These are phyloP conservation scores for Delichon dasypus DNA, from an alignment of 2,797 vertebrate genomes.

Conservation along the genomic window DNA sequence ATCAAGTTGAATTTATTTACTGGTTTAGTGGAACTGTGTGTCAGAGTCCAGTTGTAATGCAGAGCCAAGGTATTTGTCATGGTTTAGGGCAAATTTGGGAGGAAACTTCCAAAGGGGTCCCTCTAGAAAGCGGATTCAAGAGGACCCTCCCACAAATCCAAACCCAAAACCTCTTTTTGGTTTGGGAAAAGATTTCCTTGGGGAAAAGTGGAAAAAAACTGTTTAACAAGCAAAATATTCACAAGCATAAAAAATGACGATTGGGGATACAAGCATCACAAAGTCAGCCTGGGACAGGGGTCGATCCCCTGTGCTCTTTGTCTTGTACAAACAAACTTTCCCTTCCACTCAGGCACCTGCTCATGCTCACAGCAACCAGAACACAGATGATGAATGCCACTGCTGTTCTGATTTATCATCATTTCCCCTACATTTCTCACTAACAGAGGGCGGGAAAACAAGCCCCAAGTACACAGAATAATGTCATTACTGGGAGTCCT, in stretches of 20 bases:
- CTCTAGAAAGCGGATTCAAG: not conserved
- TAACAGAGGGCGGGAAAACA: not conserved
- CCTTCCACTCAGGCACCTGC: not conserved
- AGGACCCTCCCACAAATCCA: no score
- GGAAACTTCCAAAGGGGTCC: not conserved
- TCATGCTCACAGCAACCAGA: not conserved
- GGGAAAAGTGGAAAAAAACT: not conserved
- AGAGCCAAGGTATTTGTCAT: not conserved
- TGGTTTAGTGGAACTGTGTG: not conserved
- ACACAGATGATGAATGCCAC: not conserved
- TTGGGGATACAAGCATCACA: rapidly evolving
- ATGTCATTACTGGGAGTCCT: not conserved
- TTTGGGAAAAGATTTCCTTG: not conserved
- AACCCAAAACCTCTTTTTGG: no score
- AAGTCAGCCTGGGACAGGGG: not conserved
- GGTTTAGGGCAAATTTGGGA: not conserved
- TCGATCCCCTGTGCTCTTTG: not conserved
- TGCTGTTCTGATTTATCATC: not conserved
- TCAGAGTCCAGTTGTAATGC: not conserved
- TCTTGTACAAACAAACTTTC: not conserved
- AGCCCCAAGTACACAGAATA: not conserved
- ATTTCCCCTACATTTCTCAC: not conserved
- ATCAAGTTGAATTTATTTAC: not conserved
- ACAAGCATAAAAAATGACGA: not conserved
- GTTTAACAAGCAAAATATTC: not conserved